A percentile compares a stretch with the other conserved stretches of the same genome.
Evolutionary conservation across 2,888 invertebrate species (phyloP).

Genomic region (Heteromyza rotundicornis): DNA sequence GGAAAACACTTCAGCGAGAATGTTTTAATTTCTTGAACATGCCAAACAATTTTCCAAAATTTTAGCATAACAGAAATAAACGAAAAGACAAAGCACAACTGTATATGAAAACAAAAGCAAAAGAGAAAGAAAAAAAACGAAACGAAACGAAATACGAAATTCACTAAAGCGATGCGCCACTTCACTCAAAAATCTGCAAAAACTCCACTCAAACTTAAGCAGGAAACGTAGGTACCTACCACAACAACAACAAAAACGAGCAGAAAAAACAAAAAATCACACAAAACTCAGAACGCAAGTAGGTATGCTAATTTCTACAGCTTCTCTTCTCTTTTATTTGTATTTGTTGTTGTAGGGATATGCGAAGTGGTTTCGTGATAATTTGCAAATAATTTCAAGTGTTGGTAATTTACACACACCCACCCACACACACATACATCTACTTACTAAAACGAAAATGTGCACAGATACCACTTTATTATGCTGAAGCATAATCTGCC

Average conservation of each 20-base stretch:
- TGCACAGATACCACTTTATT: background rate
- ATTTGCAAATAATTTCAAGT: conserved; percentile 12
- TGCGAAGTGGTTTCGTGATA: conserved; percentile 8
- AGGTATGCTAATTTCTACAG: conserved; percentile 6
- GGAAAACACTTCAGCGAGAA: background rate
- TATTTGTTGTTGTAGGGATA: background rate
- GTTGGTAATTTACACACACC: background rate
- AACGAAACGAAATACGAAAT: too few species aligned
- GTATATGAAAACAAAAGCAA: background rate
- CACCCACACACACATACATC: background rate
- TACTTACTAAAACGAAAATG: too few species aligned
- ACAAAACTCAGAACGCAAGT: background rate
- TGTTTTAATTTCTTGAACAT: too few species aligned
- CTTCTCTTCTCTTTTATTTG: background rate
- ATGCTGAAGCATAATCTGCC: background rate
- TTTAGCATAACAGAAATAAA: too few species aligned
- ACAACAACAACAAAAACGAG: too few species aligned
- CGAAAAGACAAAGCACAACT: background rate
- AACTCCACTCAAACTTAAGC: too few species aligned
- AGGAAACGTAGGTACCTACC: too few species aligned
- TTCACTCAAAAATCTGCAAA: too few species aligned
- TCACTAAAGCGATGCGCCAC: too few species aligned
- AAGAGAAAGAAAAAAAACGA: background rate
- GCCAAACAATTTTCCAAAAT: too few species aligned
- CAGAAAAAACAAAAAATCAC: background rate